These are phyloP conservation scores for Scaptomyza graminum DNA, from an alignment of 1,140 invertebrate species.

Conservation along the genomic window DNA sequence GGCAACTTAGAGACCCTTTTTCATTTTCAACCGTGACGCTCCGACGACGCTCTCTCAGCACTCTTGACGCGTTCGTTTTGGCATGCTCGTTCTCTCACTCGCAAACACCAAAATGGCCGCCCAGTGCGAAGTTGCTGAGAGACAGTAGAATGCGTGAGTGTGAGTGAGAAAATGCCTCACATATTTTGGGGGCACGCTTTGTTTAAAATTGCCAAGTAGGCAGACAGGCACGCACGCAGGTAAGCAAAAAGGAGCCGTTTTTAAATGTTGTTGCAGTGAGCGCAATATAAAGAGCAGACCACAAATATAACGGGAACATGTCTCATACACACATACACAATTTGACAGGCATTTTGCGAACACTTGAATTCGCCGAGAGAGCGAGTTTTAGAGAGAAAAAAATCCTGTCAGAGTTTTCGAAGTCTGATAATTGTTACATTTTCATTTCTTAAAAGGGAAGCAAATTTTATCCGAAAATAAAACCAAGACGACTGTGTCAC, in stretches of 20 bases:
- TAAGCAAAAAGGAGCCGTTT: slow-evolving; percentile 59
- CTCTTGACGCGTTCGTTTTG: slow-evolving; percentile 60
- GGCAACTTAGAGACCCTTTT: slow-evolving; percentile 64
- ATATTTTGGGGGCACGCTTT: slow-evolving; percentile 71
- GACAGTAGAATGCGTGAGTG: slow-evolving; percentile 25
- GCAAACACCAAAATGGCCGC: slow-evolving; percentile 58
- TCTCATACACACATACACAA: slow-evolving; percentile 21
- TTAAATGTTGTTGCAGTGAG: slow-evolving; percentile 61
- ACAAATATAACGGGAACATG: slow-evolving; percentile 65
- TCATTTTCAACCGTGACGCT: slow-evolving; percentile 50
- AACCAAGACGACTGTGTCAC: slow-evolving; percentile 3
- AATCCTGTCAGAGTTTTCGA: slow-evolving; percentile 40
- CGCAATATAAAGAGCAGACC: slow-evolving; percentile 60
- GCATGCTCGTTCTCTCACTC: slow-evolving; percentile 53
- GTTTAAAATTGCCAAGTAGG: slow-evolving; percentile 71
- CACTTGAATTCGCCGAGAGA: slow-evolving; percentile 45
- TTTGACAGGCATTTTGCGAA: slow-evolving; percentile 28
- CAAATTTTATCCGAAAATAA: slow-evolving; percentile 24
- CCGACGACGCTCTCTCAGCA: slow-evolving; percentile 37
- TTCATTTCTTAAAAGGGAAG: slow-evolving; percentile 44
- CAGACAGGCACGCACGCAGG: slow-evolving; percentile 51
- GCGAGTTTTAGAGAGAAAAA: slow-evolving; percentile 33
- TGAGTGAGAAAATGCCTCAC: slow-evolving; percentile 50
- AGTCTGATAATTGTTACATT: slow-evolving; percentile 32
- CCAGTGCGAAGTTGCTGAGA: slow-evolving; percentile 65